These are phyloP conservation scores for Acrocephalus arundinaceus DNA, from an alignment of 2,113 vertebrate species.

Conservation along the genomic window DNA sequence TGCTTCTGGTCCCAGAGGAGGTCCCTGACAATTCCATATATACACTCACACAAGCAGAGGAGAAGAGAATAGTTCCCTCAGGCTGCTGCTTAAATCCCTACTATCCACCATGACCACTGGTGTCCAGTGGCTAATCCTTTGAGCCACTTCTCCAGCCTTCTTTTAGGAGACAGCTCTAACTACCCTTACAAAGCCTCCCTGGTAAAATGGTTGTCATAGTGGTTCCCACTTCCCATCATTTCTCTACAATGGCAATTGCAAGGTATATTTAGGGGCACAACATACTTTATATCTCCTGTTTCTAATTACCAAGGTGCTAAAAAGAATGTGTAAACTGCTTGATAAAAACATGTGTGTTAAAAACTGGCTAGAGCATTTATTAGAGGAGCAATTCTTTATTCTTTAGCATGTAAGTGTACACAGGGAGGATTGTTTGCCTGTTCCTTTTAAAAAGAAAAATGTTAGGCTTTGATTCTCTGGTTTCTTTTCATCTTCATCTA, in stretches of 20 bases:
- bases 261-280: not conserved
- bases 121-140: not conserved
- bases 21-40: not conserved
- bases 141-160: not conserved
- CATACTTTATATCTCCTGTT: not conserved
- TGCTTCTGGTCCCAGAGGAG: not conserved
- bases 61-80: not conserved
- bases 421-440: conserved; percentile 13
- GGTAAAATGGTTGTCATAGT: not conserved
- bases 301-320: conserved; percentile 27
- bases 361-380: conserved; percentile 25
- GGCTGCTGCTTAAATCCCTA: not conserved
- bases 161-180: not conserved
- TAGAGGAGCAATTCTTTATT: conserved; percentile 35
- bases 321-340: not conserved
- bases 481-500: conserved; percentile 75
- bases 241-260: not conserved
- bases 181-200: not conserved
- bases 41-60: not conserved
- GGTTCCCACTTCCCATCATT: not conserved
- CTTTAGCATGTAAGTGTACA: conserved; percentile 1
- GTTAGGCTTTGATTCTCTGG: conserved; percentile 68
- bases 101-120: not conserved
- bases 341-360: not conserved
- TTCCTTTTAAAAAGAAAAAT: conserved; percentile 67